Conservation (phyloP, 2,113 vertebrate species). For the Sorex fumeus region DNA sequence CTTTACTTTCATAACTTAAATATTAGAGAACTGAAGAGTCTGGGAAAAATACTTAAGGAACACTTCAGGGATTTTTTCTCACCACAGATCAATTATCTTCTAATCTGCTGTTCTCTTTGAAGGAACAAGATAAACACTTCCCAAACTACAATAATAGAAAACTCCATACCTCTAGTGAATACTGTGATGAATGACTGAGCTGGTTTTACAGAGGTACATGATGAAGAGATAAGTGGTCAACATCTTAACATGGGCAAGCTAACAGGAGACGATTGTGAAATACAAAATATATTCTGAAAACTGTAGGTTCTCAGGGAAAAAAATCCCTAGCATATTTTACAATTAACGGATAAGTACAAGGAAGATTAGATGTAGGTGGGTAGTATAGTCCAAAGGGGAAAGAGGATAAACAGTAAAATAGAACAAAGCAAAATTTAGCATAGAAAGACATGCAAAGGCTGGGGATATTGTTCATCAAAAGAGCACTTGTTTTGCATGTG, state of each 20-base stretch:
- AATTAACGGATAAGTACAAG: conserved; percentile 33
- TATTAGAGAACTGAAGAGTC: conserved; percentile 36
- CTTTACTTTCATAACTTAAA: conserved; percentile 52
- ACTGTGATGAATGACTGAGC: conserved; percentile 17
- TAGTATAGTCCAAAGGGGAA: not conserved
- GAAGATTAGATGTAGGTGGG: not conserved
- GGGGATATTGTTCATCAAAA: too few species aligned
- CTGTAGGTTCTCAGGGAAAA: not conserved
- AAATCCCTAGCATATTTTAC: not conserved
- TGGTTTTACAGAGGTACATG: conserved; percentile 33
- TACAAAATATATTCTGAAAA: conserved; percentile 17
- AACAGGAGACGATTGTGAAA: not conserved
- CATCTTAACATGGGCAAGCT: not conserved
- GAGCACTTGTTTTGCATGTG: too few species aligned
- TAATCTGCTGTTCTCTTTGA: conserved; percentile 64
- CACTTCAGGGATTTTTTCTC: conserved; percentile 56
- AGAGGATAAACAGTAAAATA: not conserved
- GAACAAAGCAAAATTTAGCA: conserved; percentile 31
- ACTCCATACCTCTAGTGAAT: conserved; percentile 38
- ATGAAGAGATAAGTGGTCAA: not conserved
- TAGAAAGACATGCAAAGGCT: not conserved
- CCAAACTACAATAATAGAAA: conserved; percentile 68
- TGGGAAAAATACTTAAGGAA: conserved; percentile 45
- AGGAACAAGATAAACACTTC: conserved; percentile 66
- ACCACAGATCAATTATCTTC: conserved; percentile 59